phyloP scores from a whole-genome alignment of 1,140 invertebrate species.

The Plectus sambesii region DNA sequence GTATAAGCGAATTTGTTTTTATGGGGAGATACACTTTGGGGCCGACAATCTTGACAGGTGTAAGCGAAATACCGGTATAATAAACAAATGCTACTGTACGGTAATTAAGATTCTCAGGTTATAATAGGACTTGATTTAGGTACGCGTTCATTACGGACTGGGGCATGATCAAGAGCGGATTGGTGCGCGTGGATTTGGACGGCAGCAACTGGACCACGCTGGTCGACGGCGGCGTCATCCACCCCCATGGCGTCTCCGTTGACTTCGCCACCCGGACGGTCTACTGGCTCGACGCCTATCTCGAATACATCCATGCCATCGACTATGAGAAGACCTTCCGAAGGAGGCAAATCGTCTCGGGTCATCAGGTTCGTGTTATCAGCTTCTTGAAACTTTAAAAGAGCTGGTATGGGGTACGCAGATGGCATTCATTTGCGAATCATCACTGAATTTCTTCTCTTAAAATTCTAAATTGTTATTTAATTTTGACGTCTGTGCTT shows the following conservation, averaged over 20 bases:
- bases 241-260: conserved; percentile 59
- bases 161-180: neutral
- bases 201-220: conserved; percentile 53
- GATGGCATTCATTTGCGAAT: too few relatives aligned
- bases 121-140: neutral
- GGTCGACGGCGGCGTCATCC: conserved; percentile 58
- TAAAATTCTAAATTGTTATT: too few relatives aligned
- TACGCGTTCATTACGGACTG: neutral
- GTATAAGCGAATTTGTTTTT: too few relatives aligned
- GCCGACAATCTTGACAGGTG: too few relatives aligned
- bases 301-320: conserved; percentile 61
- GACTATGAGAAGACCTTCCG: conserved; percentile 60
- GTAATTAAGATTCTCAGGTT: too few relatives aligned
- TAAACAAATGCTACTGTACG: too few relatives aligned
- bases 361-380: conserved; percentile 46
- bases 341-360: conserved; percentile 55
- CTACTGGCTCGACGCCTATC: conserved; percentile 67
- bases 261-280: conserved; percentile 62
- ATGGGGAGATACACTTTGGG: too few relatives aligned
- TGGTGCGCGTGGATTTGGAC: conserved; percentile 48
- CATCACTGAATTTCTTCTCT: too few relatives aligned
- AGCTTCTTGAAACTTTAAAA: conserved; percentile 16
- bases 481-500: too few relatives aligned
- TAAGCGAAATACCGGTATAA: too few relatives aligned
- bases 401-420: too few relatives aligned